Evolutionary conservation across 2,888 invertebrate species (phyloP).

Genomic region (Dicyrtoma fusca): DNA sequence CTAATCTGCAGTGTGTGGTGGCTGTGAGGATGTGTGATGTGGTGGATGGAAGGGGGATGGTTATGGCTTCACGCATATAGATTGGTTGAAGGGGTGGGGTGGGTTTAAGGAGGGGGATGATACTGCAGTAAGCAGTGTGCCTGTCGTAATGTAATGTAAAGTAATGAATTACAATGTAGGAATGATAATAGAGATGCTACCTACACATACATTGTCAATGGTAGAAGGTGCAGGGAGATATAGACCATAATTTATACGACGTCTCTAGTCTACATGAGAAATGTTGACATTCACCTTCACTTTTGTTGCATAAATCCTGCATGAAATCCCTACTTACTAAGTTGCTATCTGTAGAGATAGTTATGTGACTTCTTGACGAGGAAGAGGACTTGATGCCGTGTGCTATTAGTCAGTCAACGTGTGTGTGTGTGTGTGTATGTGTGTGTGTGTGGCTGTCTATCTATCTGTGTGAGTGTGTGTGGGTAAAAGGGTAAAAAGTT

Average conservation of each 20-base stretch:
- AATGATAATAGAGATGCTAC: no score
- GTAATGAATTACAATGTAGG: no score
- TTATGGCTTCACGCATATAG: neutral
- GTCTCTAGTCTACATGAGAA: neutral
- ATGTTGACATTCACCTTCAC: slow-evolving; percentile 20
- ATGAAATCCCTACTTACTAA: slow-evolving; percentile 16
- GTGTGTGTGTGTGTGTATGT: neutral
- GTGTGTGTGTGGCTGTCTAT: no score
- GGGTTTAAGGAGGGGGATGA: neutral
- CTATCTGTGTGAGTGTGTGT: no score
- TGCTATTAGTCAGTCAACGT: slow-evolving; percentile 22
- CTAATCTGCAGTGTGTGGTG: no score
- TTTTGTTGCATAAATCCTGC: slow-evolving; percentile 29
- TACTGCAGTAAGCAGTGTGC: no score
- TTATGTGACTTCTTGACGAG: no score
- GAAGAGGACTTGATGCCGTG: neutral
- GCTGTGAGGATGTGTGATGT: no score
- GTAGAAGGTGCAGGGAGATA: no score
- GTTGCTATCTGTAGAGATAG: no score
- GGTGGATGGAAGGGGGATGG: neutral
- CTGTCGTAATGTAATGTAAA: no score
- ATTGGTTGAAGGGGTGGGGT: neutral
- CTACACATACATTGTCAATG: no score
- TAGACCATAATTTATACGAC: neutral
- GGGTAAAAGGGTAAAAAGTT: slow-evolving; percentile 6